These are phyloP conservation scores for Mycalesis mineus DNA, from an alignment of 2,888 invertebrate species.

Conservation along the genomic window DNA sequence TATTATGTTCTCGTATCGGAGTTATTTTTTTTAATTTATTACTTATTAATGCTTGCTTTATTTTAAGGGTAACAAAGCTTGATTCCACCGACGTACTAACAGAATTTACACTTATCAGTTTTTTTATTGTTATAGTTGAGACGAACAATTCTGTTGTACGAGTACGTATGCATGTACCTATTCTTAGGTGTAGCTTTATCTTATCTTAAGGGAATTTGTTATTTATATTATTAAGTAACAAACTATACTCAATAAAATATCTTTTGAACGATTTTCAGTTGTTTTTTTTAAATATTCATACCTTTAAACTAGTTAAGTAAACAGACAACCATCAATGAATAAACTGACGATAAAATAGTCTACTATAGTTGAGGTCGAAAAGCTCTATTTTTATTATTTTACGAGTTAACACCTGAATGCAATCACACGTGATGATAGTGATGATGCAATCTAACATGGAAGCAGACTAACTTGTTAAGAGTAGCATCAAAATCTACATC, in stretches of 20 bases:
- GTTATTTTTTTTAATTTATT: not conserved
- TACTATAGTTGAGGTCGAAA: too few species aligned
- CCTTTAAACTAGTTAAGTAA: too few species aligned
- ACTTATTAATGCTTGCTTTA: slow-evolving; percentile 4
- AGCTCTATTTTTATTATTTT: too few species aligned
- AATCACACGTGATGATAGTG: too few species aligned
- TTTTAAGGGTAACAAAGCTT: slow-evolving; percentile 11
- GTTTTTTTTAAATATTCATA: not conserved
- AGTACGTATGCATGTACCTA: slow-evolving; percentile 8
- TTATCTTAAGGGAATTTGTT: slow-evolving; percentile 8
- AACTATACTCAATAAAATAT: slow-evolving; percentile 25
- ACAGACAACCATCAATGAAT: too few species aligned
- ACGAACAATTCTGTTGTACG: slow-evolving; percentile 15
- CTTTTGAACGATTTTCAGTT: not conserved
- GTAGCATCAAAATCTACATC: too few species aligned
- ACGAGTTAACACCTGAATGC: too few species aligned
- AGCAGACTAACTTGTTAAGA: too few species aligned
- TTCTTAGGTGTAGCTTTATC: slow-evolving; percentile 11
- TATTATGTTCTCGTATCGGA: not conserved
- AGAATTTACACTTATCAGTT: not conserved
- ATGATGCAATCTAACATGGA: too few species aligned
- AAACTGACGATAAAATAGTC: too few species aligned
- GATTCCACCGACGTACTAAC: slow-evolving; percentile 23
- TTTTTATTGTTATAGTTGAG: slow-evolving; percentile 1
- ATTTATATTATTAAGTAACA: slow-evolving; percentile 17